A percentile compares a stretch with the other conserved stretches of the same genome.
Evolutionary conservation across 2,113 vertebrate genomes (phyloP).

Genomic region (Zapornia atra): DNA sequence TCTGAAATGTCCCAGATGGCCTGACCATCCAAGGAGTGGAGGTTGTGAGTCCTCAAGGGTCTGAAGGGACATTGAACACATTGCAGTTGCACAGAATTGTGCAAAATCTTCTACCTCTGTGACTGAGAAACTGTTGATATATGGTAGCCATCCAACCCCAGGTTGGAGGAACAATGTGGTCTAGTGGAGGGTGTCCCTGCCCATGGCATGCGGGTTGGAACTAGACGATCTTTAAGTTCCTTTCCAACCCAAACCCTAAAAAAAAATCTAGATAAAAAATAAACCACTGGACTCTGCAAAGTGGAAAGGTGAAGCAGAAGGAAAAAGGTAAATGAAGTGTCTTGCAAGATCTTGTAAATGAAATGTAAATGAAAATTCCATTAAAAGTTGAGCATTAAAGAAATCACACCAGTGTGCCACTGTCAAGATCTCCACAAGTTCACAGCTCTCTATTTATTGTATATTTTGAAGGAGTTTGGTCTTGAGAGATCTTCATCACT

Average conservation of each 20-base stretch:
- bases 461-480: constrained; percentile 48
- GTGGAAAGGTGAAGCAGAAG: neutral
- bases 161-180: too few relatives aligned
- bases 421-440: neutral
- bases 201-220: too few relatives aligned
- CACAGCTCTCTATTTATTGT: constrained; percentile 2
- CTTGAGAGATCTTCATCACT: constrained; percentile 63
- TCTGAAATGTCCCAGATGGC: neutral
- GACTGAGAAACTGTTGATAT: neutral
- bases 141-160: neutral
- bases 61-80: neutral
- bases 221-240: too few relatives aligned
- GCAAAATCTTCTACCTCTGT: neutral
- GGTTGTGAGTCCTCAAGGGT: neutral
- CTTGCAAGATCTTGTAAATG: neutral
- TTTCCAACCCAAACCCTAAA: too few relatives aligned
- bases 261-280: neutral
- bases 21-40: neutral
- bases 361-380: neutral
- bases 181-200: too few relatives aligned
- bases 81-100: neutral
- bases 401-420: neutral
- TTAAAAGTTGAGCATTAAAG: neutral
- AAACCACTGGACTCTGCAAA: neutral
- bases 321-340: constrained; percentile 12